Base-by-base conservation (phyloP, 2,113 vertebrate species). In the Salvelinus sp. region DNA sequence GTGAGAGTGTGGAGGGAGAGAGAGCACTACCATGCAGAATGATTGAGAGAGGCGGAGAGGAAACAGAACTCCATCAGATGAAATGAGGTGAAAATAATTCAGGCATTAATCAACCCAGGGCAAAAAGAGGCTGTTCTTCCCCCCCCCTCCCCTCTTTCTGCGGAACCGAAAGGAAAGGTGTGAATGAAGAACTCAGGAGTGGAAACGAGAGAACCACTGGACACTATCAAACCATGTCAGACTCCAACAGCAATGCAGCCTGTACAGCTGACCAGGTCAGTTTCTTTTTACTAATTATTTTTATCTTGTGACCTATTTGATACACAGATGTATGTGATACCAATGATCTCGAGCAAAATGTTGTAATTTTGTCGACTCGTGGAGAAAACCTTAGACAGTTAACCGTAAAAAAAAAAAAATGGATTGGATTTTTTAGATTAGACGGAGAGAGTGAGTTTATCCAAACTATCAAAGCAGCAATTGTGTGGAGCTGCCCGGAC, bases 71-170 rank as follows among this genome's bases (percentile, higher is more conserved):
- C 88, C 92, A 92, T 94, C 91, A 93, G 92, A 94, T 93, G 92
- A 94, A 94, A 94, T 94, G 93, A 93, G 93, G 93, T 94, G 93
- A 93, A 94, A 93, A 92, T 94, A 94, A 94, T 94, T 93, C 91
- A 91, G 91, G 90, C 92, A 94, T 94, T 94, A 94, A 94, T 94
- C 93, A 94, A 93, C 91, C 85, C 89, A 82, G 90, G 89, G 90
- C 90, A 87, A 93, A 93, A 94, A 90, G 91, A 91, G 90, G 90
- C 86, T 88, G 89, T 88, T 85, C 83, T 88, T 10, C 86, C 80
- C 76, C 48, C 28, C 64, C 64, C 86, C 80, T 75, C 60, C 28
- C 64, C 64, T 44, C 22, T 47, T 54, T 67, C 76, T 81, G 85
- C 83, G 90, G 90, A 92, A 91, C 88, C 74, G 63, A 82, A 86